phyloP scores from a whole-genome alignment of 2,113 vertebrate species.

The Tiliqua scincoides region DNA sequence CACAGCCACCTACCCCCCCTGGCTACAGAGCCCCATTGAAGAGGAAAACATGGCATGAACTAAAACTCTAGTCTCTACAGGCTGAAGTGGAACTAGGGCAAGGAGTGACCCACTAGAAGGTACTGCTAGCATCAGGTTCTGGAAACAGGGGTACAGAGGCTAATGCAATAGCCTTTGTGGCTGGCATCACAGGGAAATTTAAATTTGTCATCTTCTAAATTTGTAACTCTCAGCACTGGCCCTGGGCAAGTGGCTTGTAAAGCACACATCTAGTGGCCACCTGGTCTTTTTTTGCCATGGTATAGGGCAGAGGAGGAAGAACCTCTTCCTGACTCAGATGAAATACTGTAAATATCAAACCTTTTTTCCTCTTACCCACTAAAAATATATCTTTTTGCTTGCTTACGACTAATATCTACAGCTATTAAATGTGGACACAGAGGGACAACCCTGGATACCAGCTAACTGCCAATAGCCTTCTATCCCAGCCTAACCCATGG shows the following conservation, averaged over 20 bases:
- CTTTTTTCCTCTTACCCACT: background rate
- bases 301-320: background rate
- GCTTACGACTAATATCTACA: background rate
- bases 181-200: background rate
- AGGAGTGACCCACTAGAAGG: no score
- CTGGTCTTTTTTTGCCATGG: background rate
- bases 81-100: background rate
- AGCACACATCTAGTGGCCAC: background rate
- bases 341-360: background rate
- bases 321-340: background rate
- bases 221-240: background rate
- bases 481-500: background rate
- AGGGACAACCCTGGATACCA: background rate
- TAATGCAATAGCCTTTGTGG: background rate
- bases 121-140: no score
- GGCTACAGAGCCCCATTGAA: constrained; percentile 69
- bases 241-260: background rate
- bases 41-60: constrained; percentile 59
- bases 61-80: background rate
- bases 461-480: background rate
- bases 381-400: background rate
- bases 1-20: constrained; percentile 35
- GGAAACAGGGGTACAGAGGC: background rate
- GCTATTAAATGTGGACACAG: background rate
- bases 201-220: background rate